Evolutionary conservation across 2,797 vertebrate species (phyloP).

Genomic region (Coilia nasus): DNA sequence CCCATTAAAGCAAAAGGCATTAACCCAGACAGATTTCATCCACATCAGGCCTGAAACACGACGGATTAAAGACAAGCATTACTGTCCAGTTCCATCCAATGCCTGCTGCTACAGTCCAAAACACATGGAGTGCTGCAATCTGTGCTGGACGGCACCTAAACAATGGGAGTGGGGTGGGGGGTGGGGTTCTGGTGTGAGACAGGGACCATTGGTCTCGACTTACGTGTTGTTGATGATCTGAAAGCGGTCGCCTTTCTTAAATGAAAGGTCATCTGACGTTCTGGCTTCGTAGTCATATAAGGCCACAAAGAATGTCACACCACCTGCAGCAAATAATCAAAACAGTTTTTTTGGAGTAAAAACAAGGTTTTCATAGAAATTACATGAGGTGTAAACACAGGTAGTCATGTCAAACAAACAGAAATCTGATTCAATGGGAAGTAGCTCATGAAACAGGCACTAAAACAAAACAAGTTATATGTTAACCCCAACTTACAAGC

Average conservation of each 20-base stretch:
- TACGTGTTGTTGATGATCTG: constrained; percentile 99
- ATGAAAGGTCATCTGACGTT: constrained; percentile 95
- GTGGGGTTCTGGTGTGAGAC: neutral
- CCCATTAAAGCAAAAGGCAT: constrained; percentile 63
- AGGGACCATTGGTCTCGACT: constrained; percentile 57
- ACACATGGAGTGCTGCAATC: constrained; percentile 17
- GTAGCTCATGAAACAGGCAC: neutral
- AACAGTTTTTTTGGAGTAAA: neutral
- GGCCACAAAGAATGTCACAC: constrained; percentile 94
- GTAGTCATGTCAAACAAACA: neutral
- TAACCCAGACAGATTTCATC: constrained; percentile 66
- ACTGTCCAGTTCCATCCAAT: constrained; percentile 23
- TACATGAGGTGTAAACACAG: neutral
- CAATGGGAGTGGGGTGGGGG: neutral
- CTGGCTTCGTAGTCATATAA: constrained; percentile 98
- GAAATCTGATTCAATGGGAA: neutral
- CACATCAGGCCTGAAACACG: constrained; percentile 58
- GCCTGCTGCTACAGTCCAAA: constrained; percentile 1
- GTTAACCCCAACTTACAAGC: neutral
- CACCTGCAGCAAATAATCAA: constrained; percentile 73
- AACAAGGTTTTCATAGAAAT: neutral
- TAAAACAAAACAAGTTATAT: neutral
- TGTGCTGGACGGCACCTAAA: neutral
- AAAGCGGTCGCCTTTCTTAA: constrained; percentile 96
- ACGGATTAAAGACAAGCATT: constrained; percentile 56